Base-by-base conservation (phyloP, 2,113 vertebrate genomes). In the Lathamus discolor region DNA sequence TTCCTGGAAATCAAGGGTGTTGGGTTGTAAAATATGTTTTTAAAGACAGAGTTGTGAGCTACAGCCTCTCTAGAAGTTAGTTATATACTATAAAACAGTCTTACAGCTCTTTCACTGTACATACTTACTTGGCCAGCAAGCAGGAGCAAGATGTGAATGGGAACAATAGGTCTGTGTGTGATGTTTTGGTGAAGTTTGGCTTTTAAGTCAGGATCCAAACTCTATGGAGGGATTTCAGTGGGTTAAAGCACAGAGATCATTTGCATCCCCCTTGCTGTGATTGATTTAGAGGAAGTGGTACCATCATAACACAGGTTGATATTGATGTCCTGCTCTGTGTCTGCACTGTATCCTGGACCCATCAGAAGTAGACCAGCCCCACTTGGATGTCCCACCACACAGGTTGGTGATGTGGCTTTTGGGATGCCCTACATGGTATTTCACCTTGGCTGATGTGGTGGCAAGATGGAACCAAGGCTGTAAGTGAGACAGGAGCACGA, bases 1-100 rank as follows among this genome's bases (percentile, higher is more conserved):
- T 97, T 96, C 96, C 96, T 92, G 96, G 96, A 96, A 96, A 79
- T 82, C 69, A 29, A 76, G 70, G 77, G 66, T 76, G 57, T 79
- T 83, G 49, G 74, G 49, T 28, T 86, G 54, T 84, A 96, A 93
- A 95, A 75, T 22, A 44, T 1, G 2, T 64, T 90, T 94, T 93
- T 86, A 86, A 82, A 92, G 83, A 73, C 57, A 27, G 43, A 78
- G 25, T 17, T 92, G 68, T 1, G 24, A 93, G 85, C 25, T 90
- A 39, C 48, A 83, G 61, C 23, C 52, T 86, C 74, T 72, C 66
- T 90, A 52, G 27, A 86, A 67, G 39, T 55, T 85, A 69, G 31
- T 76, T 82, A 18, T 25, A 18, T 28, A 7, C 31, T 62, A 17
- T 31, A 43, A 18, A 67, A 48, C 4, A 46, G n/a, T 43, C 20